These are phyloP conservation scores for Eristalis arbustorum DNA, from an alignment of 2,888 invertebrate genomes.

Conservation along the genomic window DNA sequence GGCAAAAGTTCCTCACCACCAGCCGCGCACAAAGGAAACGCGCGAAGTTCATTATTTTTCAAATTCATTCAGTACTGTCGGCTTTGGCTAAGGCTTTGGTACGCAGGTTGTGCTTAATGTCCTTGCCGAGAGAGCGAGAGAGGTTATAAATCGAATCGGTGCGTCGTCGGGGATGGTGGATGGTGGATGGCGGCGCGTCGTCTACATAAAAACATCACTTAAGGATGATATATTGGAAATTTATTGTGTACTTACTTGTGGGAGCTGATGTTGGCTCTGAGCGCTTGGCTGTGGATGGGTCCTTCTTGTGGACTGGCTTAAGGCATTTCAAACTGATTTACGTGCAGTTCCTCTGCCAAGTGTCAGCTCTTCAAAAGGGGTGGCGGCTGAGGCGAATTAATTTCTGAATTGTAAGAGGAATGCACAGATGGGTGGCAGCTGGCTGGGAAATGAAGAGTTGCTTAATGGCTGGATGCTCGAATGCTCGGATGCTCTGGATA, in stretches of 20 bases:
- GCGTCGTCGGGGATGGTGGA: not conserved
- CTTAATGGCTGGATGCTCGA: constrained; percentile 1
- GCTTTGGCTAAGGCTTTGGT: not conserved
- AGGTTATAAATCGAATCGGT: not conserved
- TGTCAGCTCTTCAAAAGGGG: not conserved
- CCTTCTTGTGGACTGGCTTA: not conserved
- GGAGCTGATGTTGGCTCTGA: not conserved
- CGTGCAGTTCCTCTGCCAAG: not conserved
- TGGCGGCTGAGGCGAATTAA: not conserved
- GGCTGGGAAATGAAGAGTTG: not conserved
- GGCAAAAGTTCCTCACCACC: constrained; percentile 19
- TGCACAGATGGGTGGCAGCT: not conserved
- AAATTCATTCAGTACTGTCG: constrained; percentile 17
- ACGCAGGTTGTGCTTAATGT: not conserved
- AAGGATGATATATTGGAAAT: constrained; percentile 36
- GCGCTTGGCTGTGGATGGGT: not conserved
- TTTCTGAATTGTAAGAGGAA: not conserved
- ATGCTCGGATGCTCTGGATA: too few relatives aligned
- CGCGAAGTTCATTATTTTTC: constrained; percentile 38
- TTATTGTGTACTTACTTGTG: constrained; percentile 30
- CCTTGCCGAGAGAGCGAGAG: not conserved
- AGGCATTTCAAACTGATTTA: constrained; percentile 6
- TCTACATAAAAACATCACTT: constrained; percentile 44
- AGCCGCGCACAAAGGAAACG: not conserved
- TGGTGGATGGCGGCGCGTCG: not conserved